Evolutionary conservation across 2,888 invertebrate species (phyloP), one percentile per base, ranked within the genome.

Genomic region (Polydrusus cervinus): DNA sequence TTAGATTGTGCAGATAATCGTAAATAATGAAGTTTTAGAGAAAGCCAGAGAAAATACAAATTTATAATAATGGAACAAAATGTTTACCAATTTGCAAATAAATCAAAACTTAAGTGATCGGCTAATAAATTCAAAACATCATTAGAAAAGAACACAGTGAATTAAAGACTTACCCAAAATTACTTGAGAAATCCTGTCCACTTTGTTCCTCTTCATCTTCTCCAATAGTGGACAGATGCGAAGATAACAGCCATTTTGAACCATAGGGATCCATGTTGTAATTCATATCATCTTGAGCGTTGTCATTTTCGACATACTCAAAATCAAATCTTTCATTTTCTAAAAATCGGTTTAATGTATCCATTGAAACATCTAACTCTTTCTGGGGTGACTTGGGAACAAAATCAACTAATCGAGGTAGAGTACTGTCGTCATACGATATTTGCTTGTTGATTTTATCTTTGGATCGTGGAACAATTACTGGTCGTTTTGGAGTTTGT

Each of bases 371-470:
- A 70, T 90, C 87, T 5, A 80, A 78, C 53, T 74, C 74, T 62
- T 80, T 82, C 53, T 89, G 83, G 16, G 80, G 88, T 61, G 89
- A 88, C 83, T 93, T 93, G 10, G 93, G 92, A 25, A 93, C 92
- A 84, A 93, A 91, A 86, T 93, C 93, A 72, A 94, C 93, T 7
- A 93, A 87, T 61, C 93, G 90, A 13, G 93, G 93, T 77, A 93
- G 85, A 38, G 75, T 78, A 62, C 79, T 80, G 69, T 80, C 80
- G 69, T 81, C 81, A 49, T 73, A 67, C 14, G 73, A 51, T 55
- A 43, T 47, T 10, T 62, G 45, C 43, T 78, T 78, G 66, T 81
- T 79, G 30, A 66, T 76, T 65, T 79, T 78, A 67, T 80, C 76
- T 62, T 55, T 86, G 81, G 70, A 87, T 81, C 78, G 86, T 80